Conservation (phyloP, 1,140 invertebrate species). For the Rhagoletis zephyria region DNA sequence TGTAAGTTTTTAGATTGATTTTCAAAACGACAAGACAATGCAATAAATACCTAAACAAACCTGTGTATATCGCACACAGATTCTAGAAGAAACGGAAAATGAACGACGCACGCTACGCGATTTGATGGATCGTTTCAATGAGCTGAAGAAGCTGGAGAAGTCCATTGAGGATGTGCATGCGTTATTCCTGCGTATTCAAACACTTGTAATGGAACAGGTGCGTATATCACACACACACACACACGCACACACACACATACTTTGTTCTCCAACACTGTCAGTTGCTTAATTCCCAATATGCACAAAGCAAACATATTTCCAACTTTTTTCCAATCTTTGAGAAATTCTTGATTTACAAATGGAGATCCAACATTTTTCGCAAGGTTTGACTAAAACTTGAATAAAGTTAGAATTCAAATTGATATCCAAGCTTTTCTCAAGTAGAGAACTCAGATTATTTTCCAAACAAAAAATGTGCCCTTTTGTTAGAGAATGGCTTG, state of each 20-base stretch:
- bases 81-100: conserved; percentile 71
- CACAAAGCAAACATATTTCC: no score
- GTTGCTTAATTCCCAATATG: no score
- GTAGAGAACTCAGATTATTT: no score
- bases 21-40: neutral
- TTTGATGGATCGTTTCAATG: conserved; percentile 70
- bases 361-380: no score
- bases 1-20: conserved; percentile 60
- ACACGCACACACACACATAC: neutral
- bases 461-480: no score
- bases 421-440: no score
- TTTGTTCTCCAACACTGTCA: neutral
- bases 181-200: conserved; percentile 70
- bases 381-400: no score
- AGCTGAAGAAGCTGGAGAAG: conserved; percentile 70
- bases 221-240: neutral
- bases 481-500: no score
- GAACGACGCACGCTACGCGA: conserved; percentile 67
- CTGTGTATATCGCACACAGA: conserved; percentile 57
- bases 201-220: conserved; percentile 69
- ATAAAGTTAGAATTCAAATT: no score
- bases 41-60: neutral
- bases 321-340: no score
- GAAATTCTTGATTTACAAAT: no score
- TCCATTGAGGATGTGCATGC: conserved; percentile 72